Evolutionary conservation across 2,113 vertebrate species (phyloP).

Genomic region (Gasterosteus nipponicus): DNA sequence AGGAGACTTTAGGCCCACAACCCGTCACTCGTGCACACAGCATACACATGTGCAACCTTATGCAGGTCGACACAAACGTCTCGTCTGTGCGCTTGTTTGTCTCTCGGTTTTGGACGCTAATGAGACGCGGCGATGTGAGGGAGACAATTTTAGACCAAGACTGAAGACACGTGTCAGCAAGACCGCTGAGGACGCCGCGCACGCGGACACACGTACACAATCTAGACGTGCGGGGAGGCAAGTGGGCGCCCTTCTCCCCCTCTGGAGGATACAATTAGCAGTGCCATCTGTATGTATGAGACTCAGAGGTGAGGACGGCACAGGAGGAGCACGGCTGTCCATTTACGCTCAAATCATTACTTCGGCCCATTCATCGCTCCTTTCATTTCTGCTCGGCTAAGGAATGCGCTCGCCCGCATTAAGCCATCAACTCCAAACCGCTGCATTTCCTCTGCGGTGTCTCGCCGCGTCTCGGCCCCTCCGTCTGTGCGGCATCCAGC

Average conservation of each 20-base stretch:
- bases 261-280: conserved; percentile 72
- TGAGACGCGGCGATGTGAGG: conserved; percentile 38
- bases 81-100: not conserved
- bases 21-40: not conserved
- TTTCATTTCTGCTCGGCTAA: conserved; percentile 46
- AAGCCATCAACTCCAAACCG: conserved; percentile 62
- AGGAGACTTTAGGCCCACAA: not conserved
- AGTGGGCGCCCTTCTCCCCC: conserved; percentile 48
- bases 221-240: conserved; percentile 37
- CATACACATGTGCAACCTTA: not conserved
- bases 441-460: conserved; percentile 45
- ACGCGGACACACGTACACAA: conserved; percentile 7
- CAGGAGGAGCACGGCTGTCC: conserved; percentile 69
- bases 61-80: conserved; percentile 13
- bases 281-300: conserved; percentile 76
- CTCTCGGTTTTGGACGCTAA: conserved; percentile 41
- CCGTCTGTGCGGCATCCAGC: conserved; percentile 27
- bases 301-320: conserved; percentile 67
- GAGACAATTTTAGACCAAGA: conserved; percentile 44
- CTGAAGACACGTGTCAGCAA: conserved; percentile 45
- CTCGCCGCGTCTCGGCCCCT: conserved; percentile 22
- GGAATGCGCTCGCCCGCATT: conserved; percentile 58
- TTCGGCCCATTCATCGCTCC: conserved; percentile 45
- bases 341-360: conserved; percentile 74
- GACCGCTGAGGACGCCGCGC: conserved; percentile 32